phyloP scores from a whole-genome alignment of 2,113 vertebrate genomes.

The Chionomys nivalis region DNA sequence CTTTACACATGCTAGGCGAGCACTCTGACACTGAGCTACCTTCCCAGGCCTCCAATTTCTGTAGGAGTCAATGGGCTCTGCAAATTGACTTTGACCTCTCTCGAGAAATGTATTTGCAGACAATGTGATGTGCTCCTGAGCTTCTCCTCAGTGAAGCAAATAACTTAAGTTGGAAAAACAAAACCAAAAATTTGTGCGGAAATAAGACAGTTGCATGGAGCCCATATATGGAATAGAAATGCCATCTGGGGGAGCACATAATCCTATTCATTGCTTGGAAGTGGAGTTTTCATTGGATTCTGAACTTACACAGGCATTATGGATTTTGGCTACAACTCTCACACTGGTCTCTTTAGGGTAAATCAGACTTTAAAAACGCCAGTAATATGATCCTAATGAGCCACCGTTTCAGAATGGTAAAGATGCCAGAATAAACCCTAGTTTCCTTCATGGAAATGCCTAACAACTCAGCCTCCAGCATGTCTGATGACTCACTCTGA shows the following conservation, averaged over 20 bases:
- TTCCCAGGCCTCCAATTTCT: not conserved
- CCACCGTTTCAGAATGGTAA: constrained; percentile 45
- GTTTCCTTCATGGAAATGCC: constrained; percentile 37
- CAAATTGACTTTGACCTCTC: not conserved
- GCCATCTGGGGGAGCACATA: constrained; percentile 61
- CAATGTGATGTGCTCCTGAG: constrained; percentile 4
- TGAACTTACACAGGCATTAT: constrained; percentile 67
- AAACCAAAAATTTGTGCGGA: not conserved
- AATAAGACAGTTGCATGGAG: constrained; percentile 58
- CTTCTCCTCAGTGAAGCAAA: constrained; percentile 52
- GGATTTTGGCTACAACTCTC: constrained; percentile 62
- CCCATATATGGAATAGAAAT: constrained; percentile 58
- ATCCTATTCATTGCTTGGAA: constrained; percentile 77
- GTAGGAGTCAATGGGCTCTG: not conserved
- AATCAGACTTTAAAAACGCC: constrained; percentile 61
- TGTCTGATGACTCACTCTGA: not conserved
- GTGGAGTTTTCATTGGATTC: constrained; percentile 68
- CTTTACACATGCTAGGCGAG: not conserved
- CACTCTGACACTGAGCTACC: not conserved
- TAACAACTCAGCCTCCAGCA: not conserved
- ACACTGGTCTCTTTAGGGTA: constrained; percentile 49
- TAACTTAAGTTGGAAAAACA: not conserved
- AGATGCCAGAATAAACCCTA: constrained; percentile 19
- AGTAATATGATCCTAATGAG: constrained; percentile 63
- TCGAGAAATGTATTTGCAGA: constrained; percentile 44